Base-by-base conservation (phyloP, 1,140 invertebrate genomes). In the Bombus impatiens region DNA sequence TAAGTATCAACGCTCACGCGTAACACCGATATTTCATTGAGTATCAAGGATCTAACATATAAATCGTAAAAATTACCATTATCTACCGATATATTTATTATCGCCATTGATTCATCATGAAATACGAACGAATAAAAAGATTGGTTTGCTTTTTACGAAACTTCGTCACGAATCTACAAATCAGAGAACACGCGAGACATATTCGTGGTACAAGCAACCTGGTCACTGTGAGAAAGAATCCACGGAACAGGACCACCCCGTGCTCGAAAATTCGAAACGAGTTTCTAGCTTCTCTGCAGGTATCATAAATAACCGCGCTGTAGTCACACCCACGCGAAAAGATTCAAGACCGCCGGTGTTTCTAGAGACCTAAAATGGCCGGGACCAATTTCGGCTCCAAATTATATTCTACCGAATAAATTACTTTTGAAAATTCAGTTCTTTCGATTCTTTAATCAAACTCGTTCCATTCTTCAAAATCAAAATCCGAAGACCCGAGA, bases 271-370 rank as follows among this genome's bases (percentile, higher is more conserved):
- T 78, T 74, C 81, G 25, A 85, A 90, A 91, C 86, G 72, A 57
- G 84, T 90, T 88, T 87, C 71, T 81, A 77, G 74, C 25, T 86
- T 74, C 70, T 25, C 12, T 42, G 12, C n/a, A 57, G 72, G 25
- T 71, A 77, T 84, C 86, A 76, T 90, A 91, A 90, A 91, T 91
- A 90, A 89, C 62, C 82, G 59, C 65, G 70, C 28, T 22, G 57
- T 75, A 78, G 62, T 71, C 86, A 83, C 91, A 91, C 91, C 91
- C 83, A 91, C 89, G 89, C 82, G 68, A 77, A 12, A 72, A n/a
- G 67, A 70, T 82, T 32, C 68, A 53, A 44, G 75, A 75, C 37
- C 32, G n/a, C 12, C 32, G 8, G 9, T 44, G 68, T 67, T 53
- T 59, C 47, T 65, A 12, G 6, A 22, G 6, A 13, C 42, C 62